A percentile compares a stretch with the other conserved stretches of the same genome.
These are phyloP conservation scores for Ctena decussata DNA, from an alignment of 2,888 invertebrate genomes.

Conservation along the genomic window DNA sequence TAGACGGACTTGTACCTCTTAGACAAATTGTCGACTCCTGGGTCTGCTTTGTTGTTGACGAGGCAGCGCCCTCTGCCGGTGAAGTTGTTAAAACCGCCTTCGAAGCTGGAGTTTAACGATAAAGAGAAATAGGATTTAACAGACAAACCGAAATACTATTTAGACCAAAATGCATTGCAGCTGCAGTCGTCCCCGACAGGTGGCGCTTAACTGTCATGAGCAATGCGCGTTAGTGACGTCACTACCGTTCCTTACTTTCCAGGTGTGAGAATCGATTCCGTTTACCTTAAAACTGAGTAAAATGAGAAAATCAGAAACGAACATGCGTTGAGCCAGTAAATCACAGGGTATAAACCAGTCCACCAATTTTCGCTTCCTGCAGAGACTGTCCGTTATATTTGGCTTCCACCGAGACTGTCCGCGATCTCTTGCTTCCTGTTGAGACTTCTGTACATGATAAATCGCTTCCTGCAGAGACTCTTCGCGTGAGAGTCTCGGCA, in stretches of 20 bases:
- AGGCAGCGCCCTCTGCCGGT: constrained; percentile 32
- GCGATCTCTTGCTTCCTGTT: neutral
- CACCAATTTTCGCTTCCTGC: neutral
- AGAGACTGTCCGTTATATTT: no score
- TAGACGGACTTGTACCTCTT: constrained; percentile 64
- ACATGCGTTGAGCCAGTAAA: neutral
- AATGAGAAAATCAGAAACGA: neutral
- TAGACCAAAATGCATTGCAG: neutral
- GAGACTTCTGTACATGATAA: no score
- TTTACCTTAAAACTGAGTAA: neutral
- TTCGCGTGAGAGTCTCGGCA: no score
- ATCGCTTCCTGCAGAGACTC: no score
- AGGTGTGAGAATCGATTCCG: neutral
- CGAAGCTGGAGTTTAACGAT: constrained; percentile 53
- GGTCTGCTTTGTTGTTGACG: constrained; percentile 53
- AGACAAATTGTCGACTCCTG: constrained; percentile 67
- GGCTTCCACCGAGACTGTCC: neutral
- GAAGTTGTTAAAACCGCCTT: constrained; percentile 67
- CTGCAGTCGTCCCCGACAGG: neutral
- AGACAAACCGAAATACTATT: neutral
- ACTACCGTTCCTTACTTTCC: neutral
- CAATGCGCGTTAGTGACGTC: neutral
- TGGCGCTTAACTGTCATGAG: neutral
- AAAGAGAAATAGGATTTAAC: neutral
- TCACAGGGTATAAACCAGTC: neutral